Evolutionary conservation across 2,113 vertebrate species (phyloP).

Genomic region (Coracopsis vasa): DNA sequence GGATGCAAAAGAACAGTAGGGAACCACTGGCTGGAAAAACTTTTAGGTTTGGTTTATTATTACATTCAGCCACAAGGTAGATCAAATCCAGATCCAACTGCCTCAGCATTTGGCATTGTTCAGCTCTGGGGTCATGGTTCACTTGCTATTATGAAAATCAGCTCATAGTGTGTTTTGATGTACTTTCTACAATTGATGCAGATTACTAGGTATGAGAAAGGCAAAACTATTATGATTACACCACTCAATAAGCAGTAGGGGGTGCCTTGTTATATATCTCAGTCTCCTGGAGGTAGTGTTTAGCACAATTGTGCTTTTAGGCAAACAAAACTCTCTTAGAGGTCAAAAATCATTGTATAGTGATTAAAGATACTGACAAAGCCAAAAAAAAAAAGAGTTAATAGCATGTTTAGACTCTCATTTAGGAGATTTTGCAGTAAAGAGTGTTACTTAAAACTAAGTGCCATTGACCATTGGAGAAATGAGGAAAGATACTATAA

Average conservation of each 20-base stretch:
- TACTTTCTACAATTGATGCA: not conserved
- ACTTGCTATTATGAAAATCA: not conserved
- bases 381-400: conserved; percentile 81
- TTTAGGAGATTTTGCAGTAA: conserved; percentile 68
- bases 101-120: not conserved
- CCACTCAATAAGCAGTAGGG: not conserved
- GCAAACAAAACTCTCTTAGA: conserved; percentile 61
- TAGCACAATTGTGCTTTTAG: not conserved
- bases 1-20: not conserved
- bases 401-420: conserved; percentile 77
- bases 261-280: not conserved
- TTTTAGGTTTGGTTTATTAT: not conserved
- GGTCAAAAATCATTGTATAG: conserved; percentile 56
- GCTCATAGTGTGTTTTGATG: not conserved
- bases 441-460: conserved; percentile 65
- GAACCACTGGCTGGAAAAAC: not conserved
- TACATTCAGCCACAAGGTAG: not conserved
- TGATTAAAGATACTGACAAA: conserved; percentile 77
- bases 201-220: not conserved
- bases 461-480: conserved; percentile 68
- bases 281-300: not conserved
- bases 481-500: conserved; percentile 60
- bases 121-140: not conserved
- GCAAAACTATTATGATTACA: not conserved
- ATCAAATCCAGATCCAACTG: not conserved